Base-by-base conservation (phyloP, 2,797 vertebrate genomes). In the Sphenodon punctatus region DNA sequence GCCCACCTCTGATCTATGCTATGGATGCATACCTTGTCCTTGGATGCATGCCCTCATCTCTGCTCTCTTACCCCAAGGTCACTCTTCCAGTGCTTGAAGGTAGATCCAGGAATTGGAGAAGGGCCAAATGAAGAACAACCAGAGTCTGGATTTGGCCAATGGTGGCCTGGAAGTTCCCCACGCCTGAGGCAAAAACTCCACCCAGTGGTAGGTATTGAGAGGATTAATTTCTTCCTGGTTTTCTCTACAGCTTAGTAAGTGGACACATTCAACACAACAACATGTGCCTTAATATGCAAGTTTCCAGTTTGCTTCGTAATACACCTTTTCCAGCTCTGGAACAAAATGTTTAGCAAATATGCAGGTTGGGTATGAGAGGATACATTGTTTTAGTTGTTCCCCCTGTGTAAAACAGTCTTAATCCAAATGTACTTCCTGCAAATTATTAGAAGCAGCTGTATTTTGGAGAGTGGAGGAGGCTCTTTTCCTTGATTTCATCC, bases 301-400 rank as follows among this genome's bases (percentile, higher is more conserved):
- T 20, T 85, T 88, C 69, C 60, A 63, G 89, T 92, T 88, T 71
- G 41, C 41, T 85, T 89, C 64, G n/a, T 53, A 68, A 80, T 87
- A 75, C 32, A 51, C 73, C 60, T 19, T 71, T 20, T 82, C 78
- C 20, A 25, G 59, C 61, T 68, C 5, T 78, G 66, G 27, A 68
- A 23, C 61, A 73, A 75, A 58, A 55, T 10, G 69, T 34, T 73
- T 76, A 67, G 25, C 27, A 36, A 7, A 66, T 8, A 8, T 16
- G 2, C 32, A 34, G 8, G 22, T 60, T 58, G 5, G 79, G 3
- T 27, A 83, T 56, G 20, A 27, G 4, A 36, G 14, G 38, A 82
- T 8, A 14, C 53, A 2, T 0, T 9, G 72, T 80, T 90, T 64
- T 15, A 67, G 34, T 22, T 46, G 16, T 20, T 13, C 12, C 27